Evolutionary conservation across 2,797 vertebrate species (phyloP).

Genomic region (Pampus argenteus): DNA sequence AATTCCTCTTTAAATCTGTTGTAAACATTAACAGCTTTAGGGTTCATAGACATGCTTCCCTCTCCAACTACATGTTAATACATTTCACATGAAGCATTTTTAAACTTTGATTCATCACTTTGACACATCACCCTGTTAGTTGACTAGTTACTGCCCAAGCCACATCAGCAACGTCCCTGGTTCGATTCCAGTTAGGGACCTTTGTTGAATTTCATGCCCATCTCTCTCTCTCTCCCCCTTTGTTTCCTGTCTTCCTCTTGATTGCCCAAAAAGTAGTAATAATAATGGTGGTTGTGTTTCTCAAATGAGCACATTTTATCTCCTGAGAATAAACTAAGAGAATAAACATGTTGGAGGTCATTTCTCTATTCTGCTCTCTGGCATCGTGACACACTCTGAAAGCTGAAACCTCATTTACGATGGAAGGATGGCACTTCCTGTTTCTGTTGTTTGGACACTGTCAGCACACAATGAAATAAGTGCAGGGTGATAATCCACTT

Average conservation of each 20-base stretch:
- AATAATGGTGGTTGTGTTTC: too few relatives aligned
- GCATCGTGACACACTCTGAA: background rate
- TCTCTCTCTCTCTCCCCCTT: too few relatives aligned
- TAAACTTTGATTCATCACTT: background rate
- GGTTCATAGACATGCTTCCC: background rate
- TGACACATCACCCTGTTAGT: too few relatives aligned
- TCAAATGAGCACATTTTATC: slow-evolving; percentile 5
- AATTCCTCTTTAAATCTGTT: background rate
- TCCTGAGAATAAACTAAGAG: background rate
- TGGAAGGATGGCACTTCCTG: background rate
- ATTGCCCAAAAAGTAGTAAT: too few relatives aligned
- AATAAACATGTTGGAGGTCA: background rate
- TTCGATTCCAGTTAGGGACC: too few relatives aligned
- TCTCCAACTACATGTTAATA: background rate
- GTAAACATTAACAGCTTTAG: background rate
- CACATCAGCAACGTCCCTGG: too few relatives aligned
- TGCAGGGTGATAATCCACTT: background rate
- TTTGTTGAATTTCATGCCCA: too few relatives aligned
- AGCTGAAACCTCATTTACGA: background rate
- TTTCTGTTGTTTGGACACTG: background rate
- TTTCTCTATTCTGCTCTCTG: slow-evolving; percentile 1
- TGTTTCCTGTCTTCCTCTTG: too few relatives aligned
- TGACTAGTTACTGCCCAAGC: too few relatives aligned
- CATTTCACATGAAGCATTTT: background rate
- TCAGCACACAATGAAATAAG: background rate